phyloP scores from a whole-genome alignment of 2,888 invertebrate genomes.

The Oligia strigilis region DNA sequence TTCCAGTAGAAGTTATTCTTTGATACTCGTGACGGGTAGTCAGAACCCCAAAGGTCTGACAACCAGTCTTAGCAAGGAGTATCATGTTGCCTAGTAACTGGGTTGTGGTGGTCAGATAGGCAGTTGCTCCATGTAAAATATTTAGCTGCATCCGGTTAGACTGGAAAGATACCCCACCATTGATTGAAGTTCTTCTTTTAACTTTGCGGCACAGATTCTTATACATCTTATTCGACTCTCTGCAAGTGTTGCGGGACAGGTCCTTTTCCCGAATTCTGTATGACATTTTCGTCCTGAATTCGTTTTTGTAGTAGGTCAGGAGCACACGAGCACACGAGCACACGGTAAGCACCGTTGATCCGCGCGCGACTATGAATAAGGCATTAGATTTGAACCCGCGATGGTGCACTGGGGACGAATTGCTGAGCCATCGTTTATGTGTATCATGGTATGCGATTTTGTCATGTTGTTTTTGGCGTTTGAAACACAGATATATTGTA shows the following conservation, averaged over 20 bases:
- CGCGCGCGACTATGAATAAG: conserved; percentile 57
- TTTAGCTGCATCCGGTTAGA: background rate
- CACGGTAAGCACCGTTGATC: conserved; percentile 30
- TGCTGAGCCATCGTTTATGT: conserved; percentile 44
- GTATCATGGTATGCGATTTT: conserved; percentile 35
- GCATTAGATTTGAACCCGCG: conserved; percentile 53
- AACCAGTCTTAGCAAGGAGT: too few relatives aligned
- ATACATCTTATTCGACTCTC: background rate
- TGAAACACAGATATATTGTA: background rate
- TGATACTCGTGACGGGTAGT: background rate
- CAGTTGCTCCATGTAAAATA: background rate
- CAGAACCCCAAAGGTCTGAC: background rate
- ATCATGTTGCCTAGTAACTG: background rate
- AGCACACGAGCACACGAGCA: background rate
- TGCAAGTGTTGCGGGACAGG: background rate
- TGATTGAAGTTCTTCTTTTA: background rate
- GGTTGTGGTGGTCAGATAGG: too few relatives aligned
- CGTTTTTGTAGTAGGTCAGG: conserved; percentile 54
- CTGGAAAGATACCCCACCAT: background rate
- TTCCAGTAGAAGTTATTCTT: too few relatives aligned
- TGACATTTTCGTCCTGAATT: conserved; percentile 7
- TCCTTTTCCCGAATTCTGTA: background rate
- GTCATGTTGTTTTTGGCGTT: conserved; percentile 35
- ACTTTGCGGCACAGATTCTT: background rate
- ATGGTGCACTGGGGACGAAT: conserved; percentile 62